Conservation (phyloP, 2,888 invertebrate species). For the Troides helena region DNA sequence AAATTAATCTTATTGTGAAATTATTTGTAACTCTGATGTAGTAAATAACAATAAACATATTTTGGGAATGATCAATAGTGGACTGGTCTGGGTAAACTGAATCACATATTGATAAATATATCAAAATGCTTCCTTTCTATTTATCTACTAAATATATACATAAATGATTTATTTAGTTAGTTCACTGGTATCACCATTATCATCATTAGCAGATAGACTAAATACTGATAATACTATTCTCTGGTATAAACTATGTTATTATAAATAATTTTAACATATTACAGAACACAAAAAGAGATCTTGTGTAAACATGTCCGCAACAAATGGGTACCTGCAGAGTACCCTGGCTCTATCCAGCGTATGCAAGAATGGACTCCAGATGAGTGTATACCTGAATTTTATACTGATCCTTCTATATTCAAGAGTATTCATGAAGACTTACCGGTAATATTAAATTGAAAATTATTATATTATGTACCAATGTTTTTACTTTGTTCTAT, state of each 20-base stretch:
- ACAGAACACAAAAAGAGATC: conserved; percentile 87
- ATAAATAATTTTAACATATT: conserved; percentile 1
- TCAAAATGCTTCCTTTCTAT: not conserved
- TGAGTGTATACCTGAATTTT: conserved; percentile 99
- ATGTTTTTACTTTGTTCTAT: no score
- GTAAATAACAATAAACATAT: not conserved
- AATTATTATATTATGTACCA: no score
- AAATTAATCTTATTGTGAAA: not conserved
- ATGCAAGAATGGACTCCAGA: conserved; percentile 99
- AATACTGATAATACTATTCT: no score
- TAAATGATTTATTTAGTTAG: no score
- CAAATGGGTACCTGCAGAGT: conserved; percentile 96
- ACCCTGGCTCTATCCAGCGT: conserved; percentile 93
- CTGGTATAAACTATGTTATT: no score
- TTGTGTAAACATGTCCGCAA: conserved; percentile 94
- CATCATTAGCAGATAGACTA: no score
- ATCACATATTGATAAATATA: not conserved
- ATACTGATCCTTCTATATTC: conserved; percentile 94
- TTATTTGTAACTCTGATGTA: not conserved
- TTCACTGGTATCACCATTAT: no score
- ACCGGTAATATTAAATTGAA: conserved; percentile 64
- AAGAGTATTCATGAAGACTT: conserved; percentile 97
- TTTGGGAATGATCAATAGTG: not conserved
- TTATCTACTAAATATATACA: not conserved
- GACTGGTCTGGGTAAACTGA: not conserved